These are phyloP conservation scores for Formica exsecta DNA, from an alignment of 1,140 invertebrate species.

Conservation along the genomic window DNA sequence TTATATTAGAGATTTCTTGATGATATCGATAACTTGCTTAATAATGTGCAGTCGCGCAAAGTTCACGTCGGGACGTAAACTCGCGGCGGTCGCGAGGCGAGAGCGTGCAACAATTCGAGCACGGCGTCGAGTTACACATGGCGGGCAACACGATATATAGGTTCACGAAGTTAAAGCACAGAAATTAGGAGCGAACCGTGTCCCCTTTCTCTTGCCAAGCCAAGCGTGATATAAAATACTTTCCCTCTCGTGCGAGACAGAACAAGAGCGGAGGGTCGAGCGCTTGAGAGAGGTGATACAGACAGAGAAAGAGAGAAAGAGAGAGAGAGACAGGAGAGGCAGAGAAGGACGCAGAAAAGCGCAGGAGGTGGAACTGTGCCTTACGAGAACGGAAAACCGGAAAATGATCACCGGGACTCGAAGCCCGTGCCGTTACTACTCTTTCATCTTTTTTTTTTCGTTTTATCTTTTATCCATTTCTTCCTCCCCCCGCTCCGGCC, in stretches of 20 bases:
- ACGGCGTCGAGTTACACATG: conserved; percentile 73
- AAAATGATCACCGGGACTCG: conserved; percentile 79
- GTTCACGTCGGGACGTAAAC: conserved; percentile 12
- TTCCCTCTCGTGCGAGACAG: conserved; percentile 83
- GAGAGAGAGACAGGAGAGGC: conserved; percentile 23
- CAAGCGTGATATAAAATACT: conserved; percentile 86
- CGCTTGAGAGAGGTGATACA: conserved; percentile 37
- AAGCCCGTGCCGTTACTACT: conserved; percentile 31
- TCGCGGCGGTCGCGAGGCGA: background rate
- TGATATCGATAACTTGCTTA: too few relatives aligned
- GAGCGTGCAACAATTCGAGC: conserved; percentile 29
- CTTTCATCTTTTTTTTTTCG: conserved; percentile 37
- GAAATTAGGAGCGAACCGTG: conserved; percentile 87
- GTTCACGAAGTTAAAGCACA: conserved; percentile 83
- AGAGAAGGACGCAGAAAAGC: conserved; percentile 54
- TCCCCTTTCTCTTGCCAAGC: conserved; percentile 87
- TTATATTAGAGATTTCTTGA: too few relatives aligned
- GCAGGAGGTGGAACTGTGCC: conserved; percentile 52
- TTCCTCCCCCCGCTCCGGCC: background rate
- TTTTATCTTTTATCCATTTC: conserved; percentile 54
- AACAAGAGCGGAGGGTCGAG: conserved; percentile 45
- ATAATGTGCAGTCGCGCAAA: background rate
- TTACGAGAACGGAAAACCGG: conserved; percentile 83
- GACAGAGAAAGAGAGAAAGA: background rate
- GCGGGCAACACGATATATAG: conserved; percentile 72